Evolutionary conservation across 2,888 invertebrate species (phyloP).

Genomic region (Mythimna pallens): DNA sequence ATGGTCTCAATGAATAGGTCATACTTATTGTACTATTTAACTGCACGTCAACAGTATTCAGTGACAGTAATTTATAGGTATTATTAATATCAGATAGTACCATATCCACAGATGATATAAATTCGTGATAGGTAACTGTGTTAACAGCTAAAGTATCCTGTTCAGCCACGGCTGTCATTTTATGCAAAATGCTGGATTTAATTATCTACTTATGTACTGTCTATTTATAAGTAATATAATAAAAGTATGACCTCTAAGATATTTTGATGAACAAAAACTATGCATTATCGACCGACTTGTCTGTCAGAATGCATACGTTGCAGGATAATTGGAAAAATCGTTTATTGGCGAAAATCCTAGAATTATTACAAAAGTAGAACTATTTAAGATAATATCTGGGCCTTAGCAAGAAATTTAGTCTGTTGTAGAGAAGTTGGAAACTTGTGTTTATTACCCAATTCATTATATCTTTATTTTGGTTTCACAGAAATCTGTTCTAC

Average conservation of each 20-base stretch:
- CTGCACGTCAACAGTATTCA: not conserved
- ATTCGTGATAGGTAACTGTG: constrained; percentile 14
- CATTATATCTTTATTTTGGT: not conserved
- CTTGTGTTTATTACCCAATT: not conserved
- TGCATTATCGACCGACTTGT: constrained; percentile 44
- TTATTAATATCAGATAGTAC: not conserved
- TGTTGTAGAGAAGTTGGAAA: not conserved
- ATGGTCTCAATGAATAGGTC: too few relatives aligned
- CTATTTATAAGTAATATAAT: constrained; percentile 1
- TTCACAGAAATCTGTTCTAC: not conserved
- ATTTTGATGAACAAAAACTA: constrained; percentile 43
- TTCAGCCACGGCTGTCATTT: constrained; percentile 9
- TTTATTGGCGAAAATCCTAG: not conserved
- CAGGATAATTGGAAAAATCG: not conserved
- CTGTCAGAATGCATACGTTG: constrained; percentile 31
- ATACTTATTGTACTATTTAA: not conserved
- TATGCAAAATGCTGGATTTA: not conserved
- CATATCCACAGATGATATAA: constrained; percentile 12
- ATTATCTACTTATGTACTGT: constrained; percentile 1
- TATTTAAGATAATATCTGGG: not conserved
- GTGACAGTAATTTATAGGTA: not conserved
- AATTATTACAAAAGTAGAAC: not conserved
- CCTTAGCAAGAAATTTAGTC: not conserved
- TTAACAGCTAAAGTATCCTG: not conserved
- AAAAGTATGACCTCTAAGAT: constrained; percentile 26